A percentile compares a stretch with the other conserved stretches of the same genome.
Conservation (phyloP, 2,888 invertebrate species). For the Cantharis flavilabris region DNA sequence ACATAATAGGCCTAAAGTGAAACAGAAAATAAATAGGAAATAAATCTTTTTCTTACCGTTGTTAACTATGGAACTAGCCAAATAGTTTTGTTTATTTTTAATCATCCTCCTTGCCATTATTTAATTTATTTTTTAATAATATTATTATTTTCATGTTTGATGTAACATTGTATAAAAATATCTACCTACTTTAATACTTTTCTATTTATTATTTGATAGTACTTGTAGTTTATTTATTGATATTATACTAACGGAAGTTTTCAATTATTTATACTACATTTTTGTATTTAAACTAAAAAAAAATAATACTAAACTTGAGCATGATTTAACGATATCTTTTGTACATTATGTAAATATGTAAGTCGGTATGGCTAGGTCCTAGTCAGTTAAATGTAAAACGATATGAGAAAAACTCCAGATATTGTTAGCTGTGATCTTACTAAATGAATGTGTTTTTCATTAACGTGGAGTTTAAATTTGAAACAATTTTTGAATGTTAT, state of each 20-base stretch:
- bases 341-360: conserved; percentile 36
- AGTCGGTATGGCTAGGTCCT: conserved; percentile 36
- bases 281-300: not conserved
- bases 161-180: conserved; percentile 11
- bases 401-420: conserved; percentile 49
- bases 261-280: conserved; percentile 6
- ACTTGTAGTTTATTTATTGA: conserved; percentile 1
- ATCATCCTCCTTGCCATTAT: not conserved
- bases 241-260: not conserved
- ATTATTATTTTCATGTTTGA: conserved; percentile 10
- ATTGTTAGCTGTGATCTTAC: conserved; percentile 55
- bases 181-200: conserved; percentile 11
- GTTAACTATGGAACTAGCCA: conserved; percentile 27
- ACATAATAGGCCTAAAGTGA: conserved; percentile 26
- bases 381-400: conserved; percentile 37
- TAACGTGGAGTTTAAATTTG: conserved; percentile 35
- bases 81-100: conserved; percentile 3
- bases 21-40: conserved; percentile 15
- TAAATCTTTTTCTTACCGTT: conserved; percentile 18
- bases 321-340: conserved; percentile 18
- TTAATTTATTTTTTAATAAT: not conserved
- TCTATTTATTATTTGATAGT: conserved; percentile 20
- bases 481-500: conserved; percentile 12
- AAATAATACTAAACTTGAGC: not conserved
- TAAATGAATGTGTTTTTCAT: conserved; percentile 39